phyloP scores from a whole-genome alignment of 2,113 vertebrate genomes.

The Vulpes lagopus region DNA sequence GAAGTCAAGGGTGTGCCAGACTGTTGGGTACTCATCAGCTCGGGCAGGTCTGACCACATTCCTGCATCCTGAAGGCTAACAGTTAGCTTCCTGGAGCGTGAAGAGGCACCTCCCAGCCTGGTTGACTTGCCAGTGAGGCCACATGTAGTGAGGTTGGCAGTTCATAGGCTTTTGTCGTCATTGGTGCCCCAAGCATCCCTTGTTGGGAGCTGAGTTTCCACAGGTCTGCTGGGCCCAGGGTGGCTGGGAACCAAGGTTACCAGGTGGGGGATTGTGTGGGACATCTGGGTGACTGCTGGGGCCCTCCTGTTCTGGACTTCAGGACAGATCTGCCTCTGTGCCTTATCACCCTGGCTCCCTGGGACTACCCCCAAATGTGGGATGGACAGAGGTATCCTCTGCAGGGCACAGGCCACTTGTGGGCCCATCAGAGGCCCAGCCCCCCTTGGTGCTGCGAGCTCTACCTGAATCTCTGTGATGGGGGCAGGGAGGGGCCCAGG shows the following conservation, averaged over 20 bases:
- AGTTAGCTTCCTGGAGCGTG: conserved; percentile 24
- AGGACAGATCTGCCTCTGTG: background rate
- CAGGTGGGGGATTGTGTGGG: background rate
- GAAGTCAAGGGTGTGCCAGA: background rate
- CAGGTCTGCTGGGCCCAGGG: background rate
- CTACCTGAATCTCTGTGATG: background rate
- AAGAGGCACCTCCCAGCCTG: background rate
- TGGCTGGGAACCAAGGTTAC: background rate
- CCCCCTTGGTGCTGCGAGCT: background rate
- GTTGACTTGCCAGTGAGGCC: background rate
- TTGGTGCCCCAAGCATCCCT: background rate
- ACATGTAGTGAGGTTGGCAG: background rate
- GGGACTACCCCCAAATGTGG: background rate
- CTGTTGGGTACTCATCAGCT: background rate
- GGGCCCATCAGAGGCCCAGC: background rate
- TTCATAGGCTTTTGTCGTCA: background rate
- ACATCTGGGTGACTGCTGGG: background rate
- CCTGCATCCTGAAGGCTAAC: background rate
- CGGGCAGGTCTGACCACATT: conserved; percentile 77
- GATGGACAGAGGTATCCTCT: background rate
- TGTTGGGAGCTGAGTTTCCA: background rate
- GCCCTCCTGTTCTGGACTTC: background rate
- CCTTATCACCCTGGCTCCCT: background rate
- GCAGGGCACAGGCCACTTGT: background rate
- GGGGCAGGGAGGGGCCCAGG: background rate